A percentile compares a stretch with the other conserved stretches of the same genome.
phyloP scores from a whole-genome alignment of 2,888 invertebrate species.

The Villa cingulata region DNA sequence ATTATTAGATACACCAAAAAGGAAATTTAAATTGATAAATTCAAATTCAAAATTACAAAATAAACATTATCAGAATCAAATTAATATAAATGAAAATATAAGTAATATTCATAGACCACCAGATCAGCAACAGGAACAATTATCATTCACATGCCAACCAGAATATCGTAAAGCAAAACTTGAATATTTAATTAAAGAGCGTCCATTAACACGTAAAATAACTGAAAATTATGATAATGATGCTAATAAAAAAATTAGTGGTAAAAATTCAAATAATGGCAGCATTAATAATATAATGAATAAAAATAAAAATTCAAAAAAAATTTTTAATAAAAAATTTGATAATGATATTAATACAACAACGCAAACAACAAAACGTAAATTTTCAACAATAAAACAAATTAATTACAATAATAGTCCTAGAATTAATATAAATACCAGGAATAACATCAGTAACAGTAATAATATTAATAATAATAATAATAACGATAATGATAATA shows the following conservation, averaged over 20 bases:
- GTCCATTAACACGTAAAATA: slow-evolving; percentile 20
- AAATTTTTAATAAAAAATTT: no score
- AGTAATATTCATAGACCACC: background rate
- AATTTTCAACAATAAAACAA: background rate
- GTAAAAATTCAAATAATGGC: background rate
- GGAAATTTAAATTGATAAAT: slow-evolving; percentile 17
- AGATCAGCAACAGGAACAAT: slow-evolving; percentile 7
- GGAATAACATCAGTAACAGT: background rate
- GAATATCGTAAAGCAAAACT: slow-evolving; percentile 33
- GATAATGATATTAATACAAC: background rate
- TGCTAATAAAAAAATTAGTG: background rate
- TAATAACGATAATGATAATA: slow-evolving; percentile 13
- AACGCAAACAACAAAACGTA: background rate
- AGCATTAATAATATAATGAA: background rate
- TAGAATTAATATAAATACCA: background rate
- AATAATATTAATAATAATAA: no score
- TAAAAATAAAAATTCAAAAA: background rate
- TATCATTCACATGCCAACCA: slow-evolving; percentile 27
- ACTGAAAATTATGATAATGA: slow-evolving; percentile 15
- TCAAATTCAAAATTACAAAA: slow-evolving; percentile 11
- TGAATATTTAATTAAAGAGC: slow-evolving; percentile 29
- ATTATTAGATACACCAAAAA: slow-evolving; percentile 15
- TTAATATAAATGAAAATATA: slow-evolving; percentile 9
- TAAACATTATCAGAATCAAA: no score
- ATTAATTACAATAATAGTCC: no score